Percentiles rank a stretch among this genome's conserved stretches.
phyloP scores from a whole-genome alignment of 1,140 invertebrate genomes.

The Chrysomallon squamiferum region DNA sequence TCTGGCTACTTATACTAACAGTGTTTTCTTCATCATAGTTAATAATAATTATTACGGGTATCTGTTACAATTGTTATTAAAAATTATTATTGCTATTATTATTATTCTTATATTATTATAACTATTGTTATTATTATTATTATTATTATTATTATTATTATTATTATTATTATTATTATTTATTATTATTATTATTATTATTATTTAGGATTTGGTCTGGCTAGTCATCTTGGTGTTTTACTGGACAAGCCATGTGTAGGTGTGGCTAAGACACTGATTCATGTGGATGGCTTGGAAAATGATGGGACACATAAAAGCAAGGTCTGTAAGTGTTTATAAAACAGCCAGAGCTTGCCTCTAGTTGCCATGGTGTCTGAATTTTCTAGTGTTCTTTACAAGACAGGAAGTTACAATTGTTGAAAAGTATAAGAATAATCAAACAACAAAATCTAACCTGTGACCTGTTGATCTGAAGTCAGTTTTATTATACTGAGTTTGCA shows the following conservation, averaged over 20 bases:
- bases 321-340: constrained; percentile 26
- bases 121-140: no score
- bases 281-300: constrained; percentile 58
- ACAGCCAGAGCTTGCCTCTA: no score
- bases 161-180: no score
- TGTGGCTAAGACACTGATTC: constrained; percentile 61
- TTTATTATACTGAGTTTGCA: background rate
- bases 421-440: background rate
- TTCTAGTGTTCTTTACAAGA: background rate
- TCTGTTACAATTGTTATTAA: no score
- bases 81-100: background rate
- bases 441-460: background rate
- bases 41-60: no score
- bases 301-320: constrained; percentile 46
- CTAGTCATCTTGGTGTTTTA: constrained; percentile 61
- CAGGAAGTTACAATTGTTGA: no score
- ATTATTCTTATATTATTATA: background rate
- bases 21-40: no score
- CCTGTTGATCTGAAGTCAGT: background rate
- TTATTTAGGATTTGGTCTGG: constrained; percentile 57
- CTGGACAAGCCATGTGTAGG: constrained; percentile 58
- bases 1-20: no score
- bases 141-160: no score
- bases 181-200: no score
- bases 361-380: background rate